Conservation (phyloP, 2,797 vertebrate species). For the Tachyglossus aculeatus region DNA sequence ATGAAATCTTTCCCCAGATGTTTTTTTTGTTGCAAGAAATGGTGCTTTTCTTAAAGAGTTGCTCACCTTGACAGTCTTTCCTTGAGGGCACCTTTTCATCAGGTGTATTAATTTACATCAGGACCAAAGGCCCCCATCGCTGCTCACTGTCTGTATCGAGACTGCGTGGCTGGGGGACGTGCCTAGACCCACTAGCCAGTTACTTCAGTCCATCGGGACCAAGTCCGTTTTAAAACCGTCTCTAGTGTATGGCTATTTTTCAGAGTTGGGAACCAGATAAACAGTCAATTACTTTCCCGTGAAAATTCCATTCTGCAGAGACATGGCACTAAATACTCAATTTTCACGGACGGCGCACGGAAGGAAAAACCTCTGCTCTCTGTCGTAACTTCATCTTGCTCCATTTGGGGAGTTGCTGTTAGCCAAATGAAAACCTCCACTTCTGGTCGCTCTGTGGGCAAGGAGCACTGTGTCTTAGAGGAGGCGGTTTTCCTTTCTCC, state of each 20-base stretch:
- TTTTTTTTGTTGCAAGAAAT: no score
- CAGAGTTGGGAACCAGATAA: slow-evolving; percentile 37
- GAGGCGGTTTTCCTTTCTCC: no score
- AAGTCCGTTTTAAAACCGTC: neutral
- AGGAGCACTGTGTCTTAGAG: neutral
- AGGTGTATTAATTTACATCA: no score
- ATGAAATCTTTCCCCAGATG: no score
- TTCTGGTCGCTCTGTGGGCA: neutral
- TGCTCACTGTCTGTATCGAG: neutral
- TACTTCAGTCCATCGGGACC: slow-evolving; percentile 5
- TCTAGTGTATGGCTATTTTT: slow-evolving; percentile 44
- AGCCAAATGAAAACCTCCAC: slow-evolving; percentile 3
- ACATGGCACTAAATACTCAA: slow-evolving; percentile 43
- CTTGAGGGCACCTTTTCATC: no score
- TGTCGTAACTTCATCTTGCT: slow-evolving; percentile 37
- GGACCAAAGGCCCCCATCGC: no score
- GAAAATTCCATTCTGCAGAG: slow-evolving; percentile 52
- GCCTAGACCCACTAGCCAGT: neutral
- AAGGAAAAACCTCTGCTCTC: slow-evolving; percentile 11
- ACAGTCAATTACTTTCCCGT: slow-evolving; percentile 43
- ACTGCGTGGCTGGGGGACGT: neutral
- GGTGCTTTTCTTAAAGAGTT: no score
- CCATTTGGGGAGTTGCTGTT: neutral
- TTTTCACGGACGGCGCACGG: neutral
- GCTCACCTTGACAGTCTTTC: no score